Evolutionary conservation across 1,140 invertebrate species (phyloP), one percentile per base, ranked within the genome.

Genomic region (Luehdorfia chinensis): DNA sequence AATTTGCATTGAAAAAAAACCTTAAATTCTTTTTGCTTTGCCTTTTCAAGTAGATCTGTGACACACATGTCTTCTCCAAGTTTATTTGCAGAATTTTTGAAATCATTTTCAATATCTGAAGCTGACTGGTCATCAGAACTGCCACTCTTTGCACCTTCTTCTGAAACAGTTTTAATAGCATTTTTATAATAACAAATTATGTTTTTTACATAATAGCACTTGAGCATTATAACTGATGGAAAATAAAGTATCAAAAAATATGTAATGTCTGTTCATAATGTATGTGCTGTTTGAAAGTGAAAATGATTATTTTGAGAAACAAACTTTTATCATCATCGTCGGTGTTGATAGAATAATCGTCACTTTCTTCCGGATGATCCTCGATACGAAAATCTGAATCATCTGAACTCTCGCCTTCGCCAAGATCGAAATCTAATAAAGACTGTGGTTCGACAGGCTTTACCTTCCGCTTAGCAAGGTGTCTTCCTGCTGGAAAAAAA

Each of bases 321-420:
- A 34, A 73, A 87, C 85, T 84, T 76, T 87, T 86, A 6, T 70
- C 83, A 52, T 88, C 87, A 62, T 90, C 90, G 50, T 90, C 88
- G 14, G 80, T 86, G 32, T 88, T 85, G 50, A 89, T 87, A 0
- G 88, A 90, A 50, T 87, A 90, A 75, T 93, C 92, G 70, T 93
- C 92, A 51, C 91, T 93, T 55, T 93, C 91, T 63, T 94, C 92
- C 30, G 92, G 91, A 58, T 95, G 94, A 79, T 96, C 95, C 81
- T 96, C 95, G 49, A 97, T 95, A 45, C 96, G 90, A 87, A 97
- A 98, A 87, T 98, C 97, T 60, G 95, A 97, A 76, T 98, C 97
- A 78, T 97, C 96, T 4, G 96, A 97, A 85, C 96, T 97, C 76
- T 97, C 96, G 15, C 93, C 95, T 51, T 97, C 96, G 23, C 93